Percentiles rank a stretch among this genome's conserved stretches.
These are phyloP conservation scores for Rhinoderma darwinii DNA, from an alignment of 2,113 vertebrate species.

Conservation along the genomic window DNA sequence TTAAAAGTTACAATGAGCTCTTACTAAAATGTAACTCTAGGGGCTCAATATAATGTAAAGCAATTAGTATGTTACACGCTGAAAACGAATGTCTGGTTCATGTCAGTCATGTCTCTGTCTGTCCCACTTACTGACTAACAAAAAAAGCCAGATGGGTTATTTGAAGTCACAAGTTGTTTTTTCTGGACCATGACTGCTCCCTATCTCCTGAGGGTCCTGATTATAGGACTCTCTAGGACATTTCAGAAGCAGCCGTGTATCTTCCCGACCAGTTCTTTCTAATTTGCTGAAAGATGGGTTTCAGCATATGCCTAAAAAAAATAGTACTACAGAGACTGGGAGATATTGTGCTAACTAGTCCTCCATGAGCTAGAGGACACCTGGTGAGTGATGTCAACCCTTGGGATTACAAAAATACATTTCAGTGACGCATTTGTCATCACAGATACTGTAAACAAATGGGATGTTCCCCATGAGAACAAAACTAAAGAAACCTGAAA, in stretches of 20 bases:
- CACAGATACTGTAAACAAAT: constrained; percentile 39
- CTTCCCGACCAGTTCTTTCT: constrained; percentile 28
- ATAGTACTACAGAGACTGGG: neutral
- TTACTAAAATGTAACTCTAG: no score
- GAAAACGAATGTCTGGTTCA: no score
- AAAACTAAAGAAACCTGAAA: constrained; percentile 18
- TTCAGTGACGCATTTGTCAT: constrained; percentile 43
- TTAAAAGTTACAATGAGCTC: no score
- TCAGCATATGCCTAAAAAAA: constrained; percentile 32
- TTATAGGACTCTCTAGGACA: constrained; percentile 17
- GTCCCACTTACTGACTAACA: neutral
- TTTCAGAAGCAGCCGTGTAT: constrained; percentile 48
- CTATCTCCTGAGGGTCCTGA: constrained; percentile 12
- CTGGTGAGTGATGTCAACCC: constrained; percentile 53
- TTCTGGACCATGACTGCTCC: neutral
- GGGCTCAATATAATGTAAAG: neutral
- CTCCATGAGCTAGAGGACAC: constrained; percentile 40
- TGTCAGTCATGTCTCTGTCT: neutral
- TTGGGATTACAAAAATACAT: constrained; percentile 27
- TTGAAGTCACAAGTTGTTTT: constrained; percentile 53
- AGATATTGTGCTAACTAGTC: constrained; percentile 42
- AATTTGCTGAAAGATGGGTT: constrained; percentile 49
- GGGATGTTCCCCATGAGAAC: constrained; percentile 2
- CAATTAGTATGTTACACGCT: neutral
- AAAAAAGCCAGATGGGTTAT: constrained; percentile 39